Evolutionary conservation across 37 sponge, comb jelly and placozoan species (phyloP).

Genomic region (Agelas oroides): DNA sequence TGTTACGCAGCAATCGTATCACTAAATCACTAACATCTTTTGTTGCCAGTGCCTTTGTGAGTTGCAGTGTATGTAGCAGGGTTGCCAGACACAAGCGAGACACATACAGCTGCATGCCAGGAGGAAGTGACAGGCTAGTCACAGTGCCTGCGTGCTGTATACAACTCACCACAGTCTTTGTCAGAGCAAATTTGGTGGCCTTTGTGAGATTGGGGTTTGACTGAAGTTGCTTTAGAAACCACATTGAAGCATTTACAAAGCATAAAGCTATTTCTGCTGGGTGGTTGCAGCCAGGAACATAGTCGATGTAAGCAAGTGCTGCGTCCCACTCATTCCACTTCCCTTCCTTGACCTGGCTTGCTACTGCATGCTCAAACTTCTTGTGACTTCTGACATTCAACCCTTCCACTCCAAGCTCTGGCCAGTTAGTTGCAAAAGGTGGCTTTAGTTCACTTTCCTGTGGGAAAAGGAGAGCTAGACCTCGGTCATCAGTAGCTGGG

Average conservation of each 20-base stretch:
- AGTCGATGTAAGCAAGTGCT: conserved; percentile 71
- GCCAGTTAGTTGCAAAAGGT: not conserved
- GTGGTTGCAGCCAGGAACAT: conserved; percentile 49
- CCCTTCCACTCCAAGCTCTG: not conserved
- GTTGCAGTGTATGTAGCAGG: not conserved
- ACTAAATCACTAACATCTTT: conserved; percentile 37
- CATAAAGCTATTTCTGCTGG: conserved; percentile 57
- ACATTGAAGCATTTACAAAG: conserved; percentile 61
- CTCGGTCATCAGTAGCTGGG: too few relatives aligned
- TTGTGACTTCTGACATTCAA: not conserved
- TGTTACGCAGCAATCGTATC: not conserved
- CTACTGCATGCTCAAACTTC: conserved; percentile 54
- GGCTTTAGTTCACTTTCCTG: not conserved
- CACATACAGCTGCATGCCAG: conserved; percentile 75
- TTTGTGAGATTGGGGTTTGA: not conserved
- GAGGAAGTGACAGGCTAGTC: conserved; percentile 40
- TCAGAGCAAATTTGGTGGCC: conserved; percentile 18
- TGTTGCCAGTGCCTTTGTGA: not conserved
- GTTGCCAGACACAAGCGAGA: conserved; percentile 39
- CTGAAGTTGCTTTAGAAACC: conserved; percentile 57
- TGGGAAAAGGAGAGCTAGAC: not conserved
- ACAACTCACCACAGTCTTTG: conserved; percentile 14
- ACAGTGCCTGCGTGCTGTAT: conserved; percentile 1
- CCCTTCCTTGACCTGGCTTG: conserved; percentile 34
- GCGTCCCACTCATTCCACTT: conserved; percentile 48